Percentiles rank a stretch among this genome's conserved stretches.
Evolutionary conservation across 1,140 invertebrate genomes (phyloP).

Genomic region (Solenopsis fugax): DNA sequence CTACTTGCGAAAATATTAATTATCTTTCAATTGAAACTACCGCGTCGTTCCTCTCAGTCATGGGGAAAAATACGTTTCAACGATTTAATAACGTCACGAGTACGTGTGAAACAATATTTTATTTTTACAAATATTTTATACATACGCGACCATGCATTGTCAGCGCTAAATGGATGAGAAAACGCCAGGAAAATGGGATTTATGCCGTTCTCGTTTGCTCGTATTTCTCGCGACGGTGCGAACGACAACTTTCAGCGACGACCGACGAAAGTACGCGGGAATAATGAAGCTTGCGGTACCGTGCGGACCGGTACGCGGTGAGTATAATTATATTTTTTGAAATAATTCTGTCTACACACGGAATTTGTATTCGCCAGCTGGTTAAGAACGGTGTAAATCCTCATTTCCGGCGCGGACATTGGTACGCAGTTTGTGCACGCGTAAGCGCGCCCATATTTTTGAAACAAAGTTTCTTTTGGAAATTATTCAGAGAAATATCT

Average conservation of each 20-base stretch:
- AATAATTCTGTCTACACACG: slow-evolving; percentile 46
- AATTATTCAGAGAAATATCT: slow-evolving; percentile 48
- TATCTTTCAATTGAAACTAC: background rate
- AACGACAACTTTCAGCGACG: slow-evolving; percentile 46
- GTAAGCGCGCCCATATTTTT: slow-evolving; percentile 34
- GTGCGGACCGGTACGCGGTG: slow-evolving; percentile 6
- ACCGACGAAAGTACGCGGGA: slow-evolving; percentile 36
- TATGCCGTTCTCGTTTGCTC: slow-evolving; percentile 35
- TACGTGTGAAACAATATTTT: slow-evolving; percentile 10
- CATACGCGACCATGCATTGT: background rate
- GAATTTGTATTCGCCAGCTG: slow-evolving; percentile 32
- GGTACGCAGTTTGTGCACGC: slow-evolving; percentile 9
- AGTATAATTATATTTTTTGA: slow-evolving; percentile 59
- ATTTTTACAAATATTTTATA: slow-evolving; percentile 47
- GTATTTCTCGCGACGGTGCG: slow-evolving; percentile 15
- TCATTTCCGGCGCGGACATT: slow-evolving; percentile 54
- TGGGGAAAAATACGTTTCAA: background rate
- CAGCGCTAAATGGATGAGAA: background rate
- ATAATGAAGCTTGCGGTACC: slow-evolving; percentile 47
- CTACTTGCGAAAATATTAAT: background rate
- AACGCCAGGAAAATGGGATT: slow-evolving; percentile 43
- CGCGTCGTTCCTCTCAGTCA: background rate
- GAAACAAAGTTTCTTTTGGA: slow-evolving; percentile 47
- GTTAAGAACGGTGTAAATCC: slow-evolving; percentile 57
- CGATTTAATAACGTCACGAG: background rate